A percentile compares a stretch with the other conserved stretches of the same genome.
Conservation (phyloP, 2,888 invertebrate species). For the Ormyrus nitidulus region DNA sequence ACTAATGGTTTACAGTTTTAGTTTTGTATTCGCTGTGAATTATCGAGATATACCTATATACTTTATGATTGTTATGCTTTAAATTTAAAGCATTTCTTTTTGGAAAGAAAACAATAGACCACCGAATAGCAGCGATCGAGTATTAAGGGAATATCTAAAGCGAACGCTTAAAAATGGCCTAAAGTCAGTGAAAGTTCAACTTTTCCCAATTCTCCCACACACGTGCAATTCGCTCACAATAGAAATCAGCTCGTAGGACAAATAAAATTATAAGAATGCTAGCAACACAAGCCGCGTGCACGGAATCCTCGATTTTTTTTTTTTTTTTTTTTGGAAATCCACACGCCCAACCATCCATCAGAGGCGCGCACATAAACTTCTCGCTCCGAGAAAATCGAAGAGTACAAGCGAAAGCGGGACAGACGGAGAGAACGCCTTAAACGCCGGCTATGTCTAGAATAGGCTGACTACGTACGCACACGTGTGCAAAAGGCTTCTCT, state of each 20-base stretch:
- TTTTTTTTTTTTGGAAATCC: slow-evolving; percentile 15
- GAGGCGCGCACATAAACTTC: not conserved
- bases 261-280: slow-evolving; percentile 48
- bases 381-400: slow-evolving; percentile 15
- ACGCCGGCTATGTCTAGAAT: not conserved
- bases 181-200: no score
- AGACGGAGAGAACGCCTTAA: not conserved
- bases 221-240: slow-evolving; percentile 7
- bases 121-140: no score
- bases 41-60: no score
- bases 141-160: no score
- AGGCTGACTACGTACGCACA: no score
- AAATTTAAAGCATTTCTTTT: no score
- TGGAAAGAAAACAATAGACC: no score
- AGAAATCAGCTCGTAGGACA: slow-evolving; percentile 34
- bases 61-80: no score
- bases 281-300: not conserved
- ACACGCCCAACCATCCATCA: not conserved
- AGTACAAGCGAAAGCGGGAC: slow-evolving; percentile 14
- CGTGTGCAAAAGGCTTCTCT: not conserved
- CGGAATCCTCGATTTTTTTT: slow-evolving; percentile 14
- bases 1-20: no score
- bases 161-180: no score
- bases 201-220: not conserved
- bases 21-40: no score